A percentile compares a stretch with the other conserved stretches of the same genome.
Evolutionary conservation across 1,140 invertebrate species (phyloP).

Genomic region (Drosophila willistoni): DNA sequence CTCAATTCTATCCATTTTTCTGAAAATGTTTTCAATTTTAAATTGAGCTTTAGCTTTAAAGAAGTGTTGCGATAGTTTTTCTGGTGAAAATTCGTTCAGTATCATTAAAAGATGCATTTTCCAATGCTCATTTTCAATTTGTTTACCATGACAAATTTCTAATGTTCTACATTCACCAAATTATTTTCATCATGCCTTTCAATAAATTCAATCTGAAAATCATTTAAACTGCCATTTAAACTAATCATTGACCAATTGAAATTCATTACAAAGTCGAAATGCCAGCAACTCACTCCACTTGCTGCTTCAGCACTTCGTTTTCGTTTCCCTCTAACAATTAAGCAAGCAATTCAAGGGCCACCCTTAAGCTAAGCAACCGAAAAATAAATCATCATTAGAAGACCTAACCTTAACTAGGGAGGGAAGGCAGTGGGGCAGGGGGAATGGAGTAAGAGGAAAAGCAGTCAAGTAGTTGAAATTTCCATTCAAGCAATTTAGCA

Average conservation of each 20-base stretch:
- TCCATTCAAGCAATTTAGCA: slow-evolving; percentile 74
- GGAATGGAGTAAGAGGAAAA: slow-evolving; percentile 9
- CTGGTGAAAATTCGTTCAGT: no score
- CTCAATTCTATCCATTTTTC: no score
- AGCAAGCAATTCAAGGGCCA: slow-evolving; percentile 48
- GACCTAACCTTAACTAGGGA: background rate
- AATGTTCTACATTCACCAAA: background rate
- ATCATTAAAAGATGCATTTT: no score
- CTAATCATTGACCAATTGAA: slow-evolving; percentile 53
- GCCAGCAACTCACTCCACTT: background rate
- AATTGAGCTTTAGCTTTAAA: no score
- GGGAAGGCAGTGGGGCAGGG: background rate
- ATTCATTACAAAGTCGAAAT: slow-evolving; percentile 43
- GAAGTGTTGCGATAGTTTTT: no score
- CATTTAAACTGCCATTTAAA: slow-evolving; percentile 48
- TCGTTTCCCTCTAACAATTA: slow-evolving; percentile 38
- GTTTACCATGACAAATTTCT: background rate
- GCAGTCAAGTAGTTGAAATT: slow-evolving; percentile 63
- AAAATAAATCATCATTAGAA: slow-evolving; percentile 72
- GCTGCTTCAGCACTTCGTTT: slow-evolving; percentile 6
- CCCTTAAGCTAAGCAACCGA: slow-evolving; percentile 12
- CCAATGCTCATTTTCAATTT: background rate
- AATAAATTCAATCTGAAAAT: slow-evolving; percentile 48
- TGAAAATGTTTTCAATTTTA: no score
- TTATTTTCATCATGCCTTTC: slow-evolving; percentile 38